phyloP scores from a whole-genome alignment of 2,113 vertebrate genomes.

The Chionis minor region DNA sequence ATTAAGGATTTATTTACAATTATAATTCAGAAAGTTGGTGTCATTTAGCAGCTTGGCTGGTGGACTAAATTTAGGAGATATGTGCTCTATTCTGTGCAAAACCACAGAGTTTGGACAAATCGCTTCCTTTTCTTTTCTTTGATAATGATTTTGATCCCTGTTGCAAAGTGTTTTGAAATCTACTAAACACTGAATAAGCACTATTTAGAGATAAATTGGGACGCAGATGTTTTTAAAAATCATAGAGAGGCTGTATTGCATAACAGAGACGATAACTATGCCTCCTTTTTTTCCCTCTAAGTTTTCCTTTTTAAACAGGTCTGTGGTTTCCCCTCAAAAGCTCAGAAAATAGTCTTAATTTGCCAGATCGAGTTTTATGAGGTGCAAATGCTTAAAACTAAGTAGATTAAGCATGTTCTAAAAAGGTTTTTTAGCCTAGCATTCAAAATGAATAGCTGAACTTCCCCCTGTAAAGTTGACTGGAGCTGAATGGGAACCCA shows the following conservation, averaged over 20 bases:
- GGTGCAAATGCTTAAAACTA: background rate
- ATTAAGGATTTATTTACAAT: background rate
- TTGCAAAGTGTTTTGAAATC: background rate
- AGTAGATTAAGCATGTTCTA: background rate
- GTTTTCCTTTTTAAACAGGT: background rate
- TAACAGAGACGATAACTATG: background rate
- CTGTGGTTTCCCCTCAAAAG: background rate
- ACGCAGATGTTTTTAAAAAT: slow-evolving; percentile 3
- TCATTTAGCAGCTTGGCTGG: background rate
- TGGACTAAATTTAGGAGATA: background rate
- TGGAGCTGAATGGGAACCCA: background rate
- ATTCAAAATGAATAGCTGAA: background rate
- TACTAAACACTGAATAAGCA: background rate
- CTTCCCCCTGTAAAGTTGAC: background rate
- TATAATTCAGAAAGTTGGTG: background rate
- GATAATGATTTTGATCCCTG: background rate
- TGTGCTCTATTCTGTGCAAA: background rate
- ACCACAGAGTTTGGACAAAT: background rate
- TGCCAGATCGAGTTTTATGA: background rate
- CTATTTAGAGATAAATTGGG: background rate
- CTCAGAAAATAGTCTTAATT: background rate
- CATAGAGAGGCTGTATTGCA: background rate
- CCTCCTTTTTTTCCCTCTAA: background rate
- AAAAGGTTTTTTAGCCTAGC: background rate
- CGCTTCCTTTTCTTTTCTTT: background rate